These are phyloP conservation scores for Cephonodes hylas DNA, from an alignment of 2,888 invertebrate species.

Conservation along the genomic window DNA sequence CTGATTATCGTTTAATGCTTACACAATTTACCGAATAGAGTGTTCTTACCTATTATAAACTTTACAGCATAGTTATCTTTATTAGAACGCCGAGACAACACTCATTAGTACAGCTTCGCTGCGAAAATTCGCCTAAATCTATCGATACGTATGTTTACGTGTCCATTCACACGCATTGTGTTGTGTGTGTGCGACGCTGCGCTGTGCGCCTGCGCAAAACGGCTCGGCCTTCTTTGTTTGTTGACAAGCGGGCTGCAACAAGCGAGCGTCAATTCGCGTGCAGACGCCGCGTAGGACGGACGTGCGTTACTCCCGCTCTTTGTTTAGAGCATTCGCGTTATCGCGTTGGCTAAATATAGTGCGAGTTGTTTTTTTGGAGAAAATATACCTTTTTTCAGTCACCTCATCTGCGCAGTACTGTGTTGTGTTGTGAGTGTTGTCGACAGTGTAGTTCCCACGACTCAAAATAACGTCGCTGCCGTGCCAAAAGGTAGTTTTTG, in stretches of 20 bases:
- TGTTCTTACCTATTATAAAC: neutral
- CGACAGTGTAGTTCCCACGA: slow-evolving; percentile 38
- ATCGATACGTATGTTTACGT: slow-evolving; percentile 57
- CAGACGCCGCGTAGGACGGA: slow-evolving; percentile 49
- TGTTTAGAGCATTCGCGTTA: slow-evolving; percentile 53
- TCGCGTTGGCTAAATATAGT: slow-evolving; percentile 69
- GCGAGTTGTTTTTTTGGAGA: slow-evolving; percentile 49
- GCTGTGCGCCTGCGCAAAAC: slow-evolving; percentile 61
- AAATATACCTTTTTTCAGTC: slow-evolving; percentile 37
- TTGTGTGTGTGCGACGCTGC: slow-evolving; percentile 55
- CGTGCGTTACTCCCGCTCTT: slow-evolving; percentile 41
- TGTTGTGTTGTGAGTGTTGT: slow-evolving; percentile 56
- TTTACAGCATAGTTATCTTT: neutral
- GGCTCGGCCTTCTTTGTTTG: slow-evolving; percentile 73
- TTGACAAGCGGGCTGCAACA: slow-evolving; percentile 70
- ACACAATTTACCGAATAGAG: neutral
- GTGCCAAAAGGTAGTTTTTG: slow-evolving; percentile 67
- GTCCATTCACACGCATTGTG: slow-evolving; percentile 67
- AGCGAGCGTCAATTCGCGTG: slow-evolving; percentile 46
- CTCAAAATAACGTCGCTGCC: slow-evolving; percentile 64
- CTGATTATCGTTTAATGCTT: neutral
- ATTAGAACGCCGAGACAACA: neutral
- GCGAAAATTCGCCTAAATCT: neutral
- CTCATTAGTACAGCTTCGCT: neutral
- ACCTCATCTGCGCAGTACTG: slow-evolving; percentile 53